Percentiles rank a stretch among this genome's conserved stretches.
These are phyloP conservation scores for Drosophila subobscura DNA, from an alignment of 1,140 invertebrate genomes.

Conservation along the genomic window DNA sequence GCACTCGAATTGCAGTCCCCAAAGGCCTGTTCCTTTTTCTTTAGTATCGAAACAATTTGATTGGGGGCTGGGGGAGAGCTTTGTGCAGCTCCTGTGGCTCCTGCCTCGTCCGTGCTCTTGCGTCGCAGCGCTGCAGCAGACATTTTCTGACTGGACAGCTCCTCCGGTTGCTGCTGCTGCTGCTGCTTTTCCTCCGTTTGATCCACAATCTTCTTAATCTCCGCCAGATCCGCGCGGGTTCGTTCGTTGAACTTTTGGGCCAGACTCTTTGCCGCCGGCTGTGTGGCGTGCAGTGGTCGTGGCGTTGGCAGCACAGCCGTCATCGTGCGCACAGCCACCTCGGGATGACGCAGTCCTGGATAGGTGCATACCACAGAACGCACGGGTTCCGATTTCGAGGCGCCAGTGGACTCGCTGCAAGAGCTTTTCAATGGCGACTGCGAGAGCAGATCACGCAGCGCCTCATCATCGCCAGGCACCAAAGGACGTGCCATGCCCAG, in stretches of 20 bases:
- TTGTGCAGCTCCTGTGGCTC: slow-evolving; percentile 23
- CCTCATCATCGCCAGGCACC: slow-evolving; percentile 81
- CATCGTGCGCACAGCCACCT: slow-evolving; percentile 47
- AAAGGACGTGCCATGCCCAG: slow-evolving; percentile 76
- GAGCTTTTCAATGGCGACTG: slow-evolving; percentile 64
- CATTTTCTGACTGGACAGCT: slow-evolving; percentile 28
- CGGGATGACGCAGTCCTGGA: slow-evolving; percentile 27
- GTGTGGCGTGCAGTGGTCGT: slow-evolving; percentile 22
- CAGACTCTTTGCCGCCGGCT: slow-evolving; percentile 34
- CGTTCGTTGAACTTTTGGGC: slow-evolving; percentile 71
- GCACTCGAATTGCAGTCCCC: slow-evolving; percentile 84
- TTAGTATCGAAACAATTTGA: slow-evolving; percentile 90
- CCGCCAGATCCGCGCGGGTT: slow-evolving; percentile 74
- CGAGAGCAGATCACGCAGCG: slow-evolving; percentile 64
- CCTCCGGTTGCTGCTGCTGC: slow-evolving; percentile 1
- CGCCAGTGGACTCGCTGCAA: slow-evolving; percentile 63
- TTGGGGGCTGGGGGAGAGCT: slow-evolving; percentile 73
- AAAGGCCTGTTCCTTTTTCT: slow-evolving; percentile 87
- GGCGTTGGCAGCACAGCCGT: slow-evolving; percentile 38
- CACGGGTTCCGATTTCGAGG: slow-evolving; percentile 47
- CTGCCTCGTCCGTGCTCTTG: slow-evolving; percentile 83
- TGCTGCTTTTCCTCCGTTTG: slow-evolving; percentile 37
- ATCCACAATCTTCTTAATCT: slow-evolving; percentile 74
- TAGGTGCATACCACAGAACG: slow-evolving; percentile 10
- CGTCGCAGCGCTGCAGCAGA: slow-evolving; percentile 67